These are phyloP conservation scores for Catostomus latipinnis DNA, from an alignment of 2,797 vertebrate species.

Conservation along the genomic window DNA sequence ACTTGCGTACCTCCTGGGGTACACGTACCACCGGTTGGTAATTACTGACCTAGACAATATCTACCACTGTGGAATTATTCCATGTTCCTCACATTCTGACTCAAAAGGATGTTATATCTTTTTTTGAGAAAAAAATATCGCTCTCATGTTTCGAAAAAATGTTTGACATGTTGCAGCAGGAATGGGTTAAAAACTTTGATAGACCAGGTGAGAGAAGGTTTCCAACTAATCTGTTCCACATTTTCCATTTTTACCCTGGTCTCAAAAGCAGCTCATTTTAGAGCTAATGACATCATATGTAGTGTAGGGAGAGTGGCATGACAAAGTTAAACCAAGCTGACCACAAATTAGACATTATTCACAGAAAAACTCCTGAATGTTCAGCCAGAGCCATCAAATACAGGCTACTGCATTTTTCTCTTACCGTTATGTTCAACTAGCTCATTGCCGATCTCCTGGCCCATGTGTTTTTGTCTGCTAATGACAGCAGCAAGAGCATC, in stretches of 20 bases:
- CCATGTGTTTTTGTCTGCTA: slow-evolving; percentile 94
- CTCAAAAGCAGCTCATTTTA: not conserved
- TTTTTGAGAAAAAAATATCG: not conserved
- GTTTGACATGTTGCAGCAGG: not conserved
- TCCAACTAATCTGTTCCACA: slow-evolving; percentile 5
- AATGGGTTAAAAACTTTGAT: slow-evolving; percentile 1
- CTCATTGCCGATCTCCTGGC: slow-evolving; percentile 95
- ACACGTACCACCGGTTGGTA: too few relatives aligned
- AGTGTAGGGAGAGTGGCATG: not conserved
- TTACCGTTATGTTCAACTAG: slow-evolving; percentile 97
- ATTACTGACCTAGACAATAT: not conserved
- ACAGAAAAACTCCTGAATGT: slow-evolving; percentile 14
- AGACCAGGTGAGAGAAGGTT: slow-evolving; percentile 1
- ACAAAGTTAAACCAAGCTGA: slow-evolving; percentile 26
- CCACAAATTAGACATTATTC: slow-evolving; percentile 19
- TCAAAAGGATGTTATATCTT: not conserved
- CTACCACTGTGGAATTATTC: not conserved
- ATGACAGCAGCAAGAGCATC: slow-evolving; percentile 93
- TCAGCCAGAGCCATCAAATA: slow-evolving; percentile 9
- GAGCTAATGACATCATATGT: slow-evolving; percentile 9
- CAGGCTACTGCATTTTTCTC: slow-evolving; percentile 38
- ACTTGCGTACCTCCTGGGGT: too few relatives aligned
- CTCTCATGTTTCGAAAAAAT: slow-evolving; percentile 6
- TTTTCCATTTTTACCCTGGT: not conserved
- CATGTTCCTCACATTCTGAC: not conserved